These are phyloP conservation scores for Chrysina gloriosa DNA, from an alignment of 2,888 invertebrate species.

Conservation along the genomic window DNA sequence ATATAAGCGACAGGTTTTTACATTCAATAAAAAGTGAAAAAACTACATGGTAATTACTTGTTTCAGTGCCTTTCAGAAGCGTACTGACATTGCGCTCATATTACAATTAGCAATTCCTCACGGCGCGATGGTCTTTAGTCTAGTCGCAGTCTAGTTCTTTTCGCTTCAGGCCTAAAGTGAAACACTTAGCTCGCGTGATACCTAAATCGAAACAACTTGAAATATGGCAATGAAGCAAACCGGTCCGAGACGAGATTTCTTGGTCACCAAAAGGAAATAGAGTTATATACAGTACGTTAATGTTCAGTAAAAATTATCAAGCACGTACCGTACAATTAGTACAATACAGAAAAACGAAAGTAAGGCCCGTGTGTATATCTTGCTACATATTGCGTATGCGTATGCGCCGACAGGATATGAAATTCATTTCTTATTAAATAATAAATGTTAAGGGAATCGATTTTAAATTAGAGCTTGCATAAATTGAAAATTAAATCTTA, in stretches of 20 bases:
- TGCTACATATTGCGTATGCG: not conserved
- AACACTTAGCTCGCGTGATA: constrained; percentile 40
- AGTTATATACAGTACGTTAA: constrained; percentile 26
- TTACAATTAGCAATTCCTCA: constrained; percentile 47
- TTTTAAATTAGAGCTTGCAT: too few species aligned
- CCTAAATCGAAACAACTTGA: constrained; percentile 19
- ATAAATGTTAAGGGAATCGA: not conserved
- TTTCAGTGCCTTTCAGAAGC: constrained; percentile 3
- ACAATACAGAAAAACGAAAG: not conserved
- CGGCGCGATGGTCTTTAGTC: constrained; percentile 43
- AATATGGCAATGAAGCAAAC: constrained; percentile 34
- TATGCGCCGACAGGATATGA: not conserved
- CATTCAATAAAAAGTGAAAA: not conserved
- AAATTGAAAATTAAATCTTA: not conserved
- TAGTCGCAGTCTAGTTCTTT: constrained; percentile 50
- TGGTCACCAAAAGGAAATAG: constrained; percentile 46
- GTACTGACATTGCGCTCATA: constrained; percentile 15
- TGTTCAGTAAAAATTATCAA: constrained; percentile 13
- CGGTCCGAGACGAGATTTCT: constrained; percentile 32
- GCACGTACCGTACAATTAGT: not conserved
- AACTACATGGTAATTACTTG: constrained; percentile 29
- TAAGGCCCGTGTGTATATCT: not conserved
- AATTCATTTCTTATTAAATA: not conserved
- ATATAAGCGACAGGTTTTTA: not conserved
- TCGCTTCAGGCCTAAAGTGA: constrained; percentile 29